Conservation (phyloP, 2,113 vertebrate genomes). For the Phalacrocorax aristotelis region DNA sequence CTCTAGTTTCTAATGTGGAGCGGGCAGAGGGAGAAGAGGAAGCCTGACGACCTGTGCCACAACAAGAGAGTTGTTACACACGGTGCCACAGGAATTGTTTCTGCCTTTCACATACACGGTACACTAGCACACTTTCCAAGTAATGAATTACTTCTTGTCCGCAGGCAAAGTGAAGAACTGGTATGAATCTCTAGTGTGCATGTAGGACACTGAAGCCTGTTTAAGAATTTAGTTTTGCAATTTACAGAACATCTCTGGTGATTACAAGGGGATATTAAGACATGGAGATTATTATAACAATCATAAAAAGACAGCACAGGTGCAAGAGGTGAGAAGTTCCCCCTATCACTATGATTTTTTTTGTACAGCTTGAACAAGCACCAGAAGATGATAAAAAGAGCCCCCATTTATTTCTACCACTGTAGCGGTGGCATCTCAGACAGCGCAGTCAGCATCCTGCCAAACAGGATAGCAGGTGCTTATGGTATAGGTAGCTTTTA, state of each 20-base stretch:
- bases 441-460: neutral
- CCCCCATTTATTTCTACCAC: neutral
- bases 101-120: neutral
- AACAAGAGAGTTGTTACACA: neutral
- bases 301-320: neutral
- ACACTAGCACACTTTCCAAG: neutral
- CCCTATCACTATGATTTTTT: neutral
- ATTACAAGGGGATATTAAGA: neutral
- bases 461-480: neutral
- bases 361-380: neutral
- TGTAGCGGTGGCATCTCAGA: neutral
- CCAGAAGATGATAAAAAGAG: neutral
- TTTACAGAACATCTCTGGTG: neutral
- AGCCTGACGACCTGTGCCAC: neutral
- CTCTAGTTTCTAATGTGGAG: neutral
- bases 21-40: neutral
- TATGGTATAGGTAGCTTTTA: neutral
- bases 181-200: neutral
- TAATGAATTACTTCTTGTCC: neutral
- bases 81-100: neutral
- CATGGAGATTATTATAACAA: neutral
- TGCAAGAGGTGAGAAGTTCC: neutral
- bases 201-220: neutral
- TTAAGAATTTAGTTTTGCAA: conserved; percentile 17
- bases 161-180: neutral